Evolutionary conservation across 1,140 invertebrate species (phyloP), one percentile per base, ranked within the genome.

Genomic region (Drosophila ercepeae): DNA sequence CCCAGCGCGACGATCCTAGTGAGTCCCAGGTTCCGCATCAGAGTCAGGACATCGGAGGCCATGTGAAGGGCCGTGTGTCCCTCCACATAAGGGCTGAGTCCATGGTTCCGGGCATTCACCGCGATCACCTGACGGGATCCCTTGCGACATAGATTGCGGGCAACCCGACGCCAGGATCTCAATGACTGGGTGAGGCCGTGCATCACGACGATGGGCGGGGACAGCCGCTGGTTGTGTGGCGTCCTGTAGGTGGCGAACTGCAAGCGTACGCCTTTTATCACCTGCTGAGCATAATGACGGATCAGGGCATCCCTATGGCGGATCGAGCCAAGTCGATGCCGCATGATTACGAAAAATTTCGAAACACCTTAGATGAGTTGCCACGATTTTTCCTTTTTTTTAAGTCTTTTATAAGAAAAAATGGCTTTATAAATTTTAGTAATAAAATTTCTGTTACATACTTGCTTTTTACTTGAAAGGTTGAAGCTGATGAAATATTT

Each of bases 31-130:
- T 19, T 9, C 6, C 23, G 8, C 25, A 78, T 71, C 8, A 78
- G 46, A 0, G 59, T 21, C 8, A 13, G 13, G 5, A 68, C 39
- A 92, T 98, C 97, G 64, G 93, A 92, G 1, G 94, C 94, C 92
- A 98, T 93, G 9, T 94, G 91, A 5, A 92, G 78, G 89, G 97
- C 98, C 14, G 93, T 93, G 90, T 97, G 95, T 0, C 94, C 92
- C 1, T 92, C 67, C 7, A 93, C 92, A 78, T 97, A 96, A 1
- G 95, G 95, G 84, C 96, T 98, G 32, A 96, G 94, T 0, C 97
- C 97, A 92, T 98, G 97, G 92, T 98, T 98, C 78, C 97, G 93
- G 1, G 95, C 94, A 93, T 98, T 97, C 21, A 97, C 92, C 2
- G 94, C 92, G 48, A 97, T 94, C 0, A 98, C 94, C 21, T 25